Evolutionary conservation across 2,797 vertebrate species (phyloP), one percentile per base, ranked within the genome.

Genomic region (Erethizon dorsatum): DNA sequence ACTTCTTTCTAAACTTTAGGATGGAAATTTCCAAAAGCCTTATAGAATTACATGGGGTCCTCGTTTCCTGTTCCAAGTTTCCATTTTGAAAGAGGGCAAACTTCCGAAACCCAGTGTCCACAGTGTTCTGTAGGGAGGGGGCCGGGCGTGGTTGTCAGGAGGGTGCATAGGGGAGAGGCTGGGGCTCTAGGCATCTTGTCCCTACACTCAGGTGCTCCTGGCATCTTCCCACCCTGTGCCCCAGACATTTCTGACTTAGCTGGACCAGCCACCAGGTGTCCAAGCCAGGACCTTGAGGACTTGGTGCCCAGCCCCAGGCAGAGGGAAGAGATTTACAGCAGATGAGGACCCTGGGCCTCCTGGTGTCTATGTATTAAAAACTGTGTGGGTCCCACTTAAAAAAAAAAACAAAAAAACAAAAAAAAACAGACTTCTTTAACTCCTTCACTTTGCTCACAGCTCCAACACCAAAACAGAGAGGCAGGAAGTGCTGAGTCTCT

Each of bases 1-100:
- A 54, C 24, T 54, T 80, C 37, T 65, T 79, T 9, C 22, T 77
- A 26, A 17, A 37, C 31, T 59, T 54, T 37, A 73, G 41, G 41
- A 59, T 15, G 12, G 24, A 80, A 56, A 88, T n/a, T 18, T 24
- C 67, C 31, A 37, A 2, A 71, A n/a, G 9, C 15, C 20, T 54
- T 31, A 9, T 0, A 0, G 2, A 67, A 26, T 33, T 6, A 37
- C 31, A 0, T 0, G 6, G 33, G 0, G 8, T 31, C 54, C 31
- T 5, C 0, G 13, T 26, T 9, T n/a, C 18, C 24, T 17, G 15
- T 33, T 80, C 45, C 3, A 6, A 63, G 31, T 52, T 15, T 22
- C 26, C 28, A 41, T 28, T 78, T 54, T 17, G 37, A 31, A 52
- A n/a, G 67, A 37, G 7, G 37, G 24, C 28, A 52, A 20, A 50